Conservation (phyloP, 1,140 invertebrate species). For the Nasonia giraulti region DNA sequence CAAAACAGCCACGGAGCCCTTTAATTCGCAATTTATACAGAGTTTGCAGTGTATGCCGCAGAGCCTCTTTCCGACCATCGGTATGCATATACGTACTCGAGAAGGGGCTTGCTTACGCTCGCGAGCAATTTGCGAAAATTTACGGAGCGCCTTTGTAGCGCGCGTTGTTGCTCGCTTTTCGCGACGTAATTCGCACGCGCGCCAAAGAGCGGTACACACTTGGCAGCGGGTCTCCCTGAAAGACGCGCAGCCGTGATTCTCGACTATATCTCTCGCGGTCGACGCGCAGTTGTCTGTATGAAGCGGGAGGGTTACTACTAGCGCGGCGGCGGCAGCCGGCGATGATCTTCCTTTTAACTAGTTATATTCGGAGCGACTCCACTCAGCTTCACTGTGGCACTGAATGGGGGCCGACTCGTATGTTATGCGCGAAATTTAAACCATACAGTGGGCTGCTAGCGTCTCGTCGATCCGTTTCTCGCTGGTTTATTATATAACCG, state of each 20-base stretch:
- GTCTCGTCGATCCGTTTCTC: not conserved
- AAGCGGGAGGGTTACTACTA: not conserved
- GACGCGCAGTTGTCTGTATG: too few species aligned
- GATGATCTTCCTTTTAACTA: conserved; percentile 14
- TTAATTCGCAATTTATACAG: conserved; percentile 44
- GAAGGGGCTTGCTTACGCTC: not conserved
- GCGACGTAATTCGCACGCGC: not conserved
- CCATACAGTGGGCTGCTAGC: not conserved
- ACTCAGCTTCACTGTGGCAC: not conserved
- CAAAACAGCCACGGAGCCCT: conserved; percentile 33
- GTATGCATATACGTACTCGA: not conserved
- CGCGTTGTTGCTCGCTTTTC: not conserved
- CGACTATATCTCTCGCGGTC: not conserved
- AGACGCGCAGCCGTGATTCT: conserved; percentile 13
- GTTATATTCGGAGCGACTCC: conserved; percentile 17
- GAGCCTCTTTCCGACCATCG: not conserved
- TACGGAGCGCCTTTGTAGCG: conserved; percentile 28
- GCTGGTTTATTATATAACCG: not conserved
- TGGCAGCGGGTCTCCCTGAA: conserved; percentile 10
- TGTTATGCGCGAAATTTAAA: too few species aligned
- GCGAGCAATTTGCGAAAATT: conserved; percentile 47
- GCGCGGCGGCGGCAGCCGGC: not conserved
- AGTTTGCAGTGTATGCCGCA: not conserved
- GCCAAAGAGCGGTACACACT: not conserved
- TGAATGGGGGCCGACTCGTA: not conserved